These are phyloP conservation scores for Indri indri DNA, from an alignment of 2,113 vertebrate species.

Conservation along the genomic window DNA sequence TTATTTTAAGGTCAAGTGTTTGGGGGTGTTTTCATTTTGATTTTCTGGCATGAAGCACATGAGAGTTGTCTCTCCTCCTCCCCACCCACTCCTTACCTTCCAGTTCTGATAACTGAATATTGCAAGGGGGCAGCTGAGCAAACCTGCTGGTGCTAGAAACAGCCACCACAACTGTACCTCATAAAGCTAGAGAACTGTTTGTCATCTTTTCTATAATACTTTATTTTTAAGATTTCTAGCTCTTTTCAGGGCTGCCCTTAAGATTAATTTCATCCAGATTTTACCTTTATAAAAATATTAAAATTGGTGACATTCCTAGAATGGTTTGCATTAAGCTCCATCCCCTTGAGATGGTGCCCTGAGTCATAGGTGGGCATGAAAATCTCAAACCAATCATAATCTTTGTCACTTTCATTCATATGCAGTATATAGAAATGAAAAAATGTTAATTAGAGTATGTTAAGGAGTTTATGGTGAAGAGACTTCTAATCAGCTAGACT, in stretches of 20 bases:
- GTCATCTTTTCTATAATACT: neutral
- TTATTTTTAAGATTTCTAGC: neutral
- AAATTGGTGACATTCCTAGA: neutral
- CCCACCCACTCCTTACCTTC: neutral
- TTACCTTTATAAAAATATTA: slow-evolving; percentile 31
- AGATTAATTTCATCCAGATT: slow-evolving; percentile 22
- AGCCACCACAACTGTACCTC: neutral
- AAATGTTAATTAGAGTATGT: neutral
- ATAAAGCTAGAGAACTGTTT: neutral
- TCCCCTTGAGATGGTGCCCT: neutral
- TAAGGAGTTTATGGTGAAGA: neutral
- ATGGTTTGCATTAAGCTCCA: neutral
- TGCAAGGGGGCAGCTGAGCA: neutral
- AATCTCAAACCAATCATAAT: neutral
- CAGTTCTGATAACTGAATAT: neutral
- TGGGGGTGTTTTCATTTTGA: neutral
- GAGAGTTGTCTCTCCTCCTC: neutral
- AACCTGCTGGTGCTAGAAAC: neutral
- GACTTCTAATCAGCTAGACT: neutral
- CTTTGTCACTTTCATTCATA: neutral
- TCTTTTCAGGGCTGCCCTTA: neutral
- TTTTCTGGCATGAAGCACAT: neutral
- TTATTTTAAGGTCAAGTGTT: neutral
- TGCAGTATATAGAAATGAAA: neutral
- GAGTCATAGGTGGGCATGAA: neutral